Evolutionary conservation across 2,797 vertebrate genomes (phyloP).

Genomic region (Naso thynnoides): DNA sequence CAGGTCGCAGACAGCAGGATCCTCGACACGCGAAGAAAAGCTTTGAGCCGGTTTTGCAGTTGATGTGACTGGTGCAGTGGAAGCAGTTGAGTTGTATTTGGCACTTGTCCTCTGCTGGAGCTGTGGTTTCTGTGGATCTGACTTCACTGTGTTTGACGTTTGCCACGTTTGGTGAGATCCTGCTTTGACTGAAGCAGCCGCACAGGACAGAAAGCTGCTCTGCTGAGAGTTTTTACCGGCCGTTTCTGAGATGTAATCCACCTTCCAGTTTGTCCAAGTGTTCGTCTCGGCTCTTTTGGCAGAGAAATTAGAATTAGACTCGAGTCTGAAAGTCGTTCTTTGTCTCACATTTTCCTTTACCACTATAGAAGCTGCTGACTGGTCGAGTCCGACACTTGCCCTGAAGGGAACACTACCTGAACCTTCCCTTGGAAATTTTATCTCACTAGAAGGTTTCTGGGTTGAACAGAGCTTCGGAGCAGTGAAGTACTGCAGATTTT

Average conservation of each 20-base stretch:
- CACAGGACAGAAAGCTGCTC: not conserved
- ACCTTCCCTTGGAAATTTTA: not conserved
- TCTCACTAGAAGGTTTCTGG: conserved; percentile 51
- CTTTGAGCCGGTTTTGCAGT: not conserved
- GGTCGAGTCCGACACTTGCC: not conserved
- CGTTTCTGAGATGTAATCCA: conserved; percentile 14
- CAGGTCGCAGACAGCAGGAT: not conserved
- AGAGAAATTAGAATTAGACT: conserved; percentile 61
- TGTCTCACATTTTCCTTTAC: conserved; percentile 49
- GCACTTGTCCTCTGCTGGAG: conserved; percentile 16
- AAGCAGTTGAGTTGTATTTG: not conserved
- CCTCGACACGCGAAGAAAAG: conserved; percentile 41
- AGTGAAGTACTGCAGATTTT: conserved; percentile 81
- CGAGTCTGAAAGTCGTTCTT: conserved; percentile 56
- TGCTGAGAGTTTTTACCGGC: fast-evolving
- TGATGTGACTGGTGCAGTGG: conserved; percentile 37
- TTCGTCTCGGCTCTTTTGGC: conserved; percentile 14
- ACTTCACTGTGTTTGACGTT: conserved; percentile 37
- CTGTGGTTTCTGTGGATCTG: not conserved
- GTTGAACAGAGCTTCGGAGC: conserved; percentile 66
- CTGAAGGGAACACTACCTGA: not conserved
- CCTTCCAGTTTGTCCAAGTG: conserved; percentile 18
- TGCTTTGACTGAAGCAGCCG: not conserved
- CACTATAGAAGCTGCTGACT: conserved; percentile 34
- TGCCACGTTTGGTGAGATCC: conserved; percentile 5